phyloP scores from a whole-genome alignment of 2,113 vertebrate genomes.

The Thomomys bottae region DNA sequence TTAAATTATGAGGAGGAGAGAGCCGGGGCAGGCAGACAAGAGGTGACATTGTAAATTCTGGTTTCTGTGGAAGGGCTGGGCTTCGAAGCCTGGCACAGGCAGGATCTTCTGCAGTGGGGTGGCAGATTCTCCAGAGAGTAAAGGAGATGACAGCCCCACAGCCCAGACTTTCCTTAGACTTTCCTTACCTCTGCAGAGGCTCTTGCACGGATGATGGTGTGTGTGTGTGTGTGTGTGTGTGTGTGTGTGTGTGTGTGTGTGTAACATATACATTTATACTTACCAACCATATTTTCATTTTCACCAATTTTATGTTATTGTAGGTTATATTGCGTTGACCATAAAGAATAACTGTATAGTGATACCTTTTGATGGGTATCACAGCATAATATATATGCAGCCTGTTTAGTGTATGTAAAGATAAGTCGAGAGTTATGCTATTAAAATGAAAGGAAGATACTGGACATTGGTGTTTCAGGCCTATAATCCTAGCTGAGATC shows the following conservation, averaged over 20 bases:
- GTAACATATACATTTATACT: accelerated
- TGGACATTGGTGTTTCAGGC: too few relatives aligned
- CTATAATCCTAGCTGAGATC: too few relatives aligned
- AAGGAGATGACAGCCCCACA: neutral
- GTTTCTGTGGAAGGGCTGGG: too few relatives aligned
- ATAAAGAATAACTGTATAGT: too few relatives aligned
- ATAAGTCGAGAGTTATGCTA: neutral
- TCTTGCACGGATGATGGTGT: neutral
- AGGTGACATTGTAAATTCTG: too few relatives aligned
- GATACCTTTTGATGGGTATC: too few relatives aligned
- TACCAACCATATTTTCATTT: neutral
- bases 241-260: too few relatives aligned
- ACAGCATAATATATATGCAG: too few relatives aligned
- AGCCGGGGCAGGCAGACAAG: neutral
- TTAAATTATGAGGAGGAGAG: neutral
- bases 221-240: accelerated
- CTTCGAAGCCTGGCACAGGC: too few relatives aligned
- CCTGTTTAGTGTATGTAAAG: neutral
- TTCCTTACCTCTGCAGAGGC: neutral
- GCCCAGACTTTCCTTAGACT: accelerated
- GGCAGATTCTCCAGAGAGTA: neutral
- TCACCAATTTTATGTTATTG: neutral
- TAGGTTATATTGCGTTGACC: neutral
- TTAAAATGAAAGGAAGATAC: neutral
- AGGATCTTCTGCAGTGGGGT: neutral